phyloP scores from a whole-genome alignment of 2,888 invertebrate species.

The Tridacna gigas region DNA sequence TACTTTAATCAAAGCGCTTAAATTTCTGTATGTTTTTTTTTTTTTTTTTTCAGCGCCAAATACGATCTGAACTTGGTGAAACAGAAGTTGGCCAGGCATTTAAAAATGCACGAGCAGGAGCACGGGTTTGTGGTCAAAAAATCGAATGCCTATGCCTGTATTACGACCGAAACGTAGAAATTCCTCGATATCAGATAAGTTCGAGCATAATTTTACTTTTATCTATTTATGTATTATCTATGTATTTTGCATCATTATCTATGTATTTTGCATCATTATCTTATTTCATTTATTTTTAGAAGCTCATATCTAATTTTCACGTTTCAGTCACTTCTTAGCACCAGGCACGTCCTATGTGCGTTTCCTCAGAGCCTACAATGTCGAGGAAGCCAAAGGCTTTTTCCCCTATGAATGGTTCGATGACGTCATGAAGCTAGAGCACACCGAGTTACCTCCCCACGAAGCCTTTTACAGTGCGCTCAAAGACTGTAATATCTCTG shows the following conservation, averaged over 20 bases:
- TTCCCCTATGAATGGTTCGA: slow-evolving; percentile 56
- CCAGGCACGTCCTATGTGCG: slow-evolving; percentile 50
- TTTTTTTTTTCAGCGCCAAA: slow-evolving; percentile 23
- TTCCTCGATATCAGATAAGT: no score
- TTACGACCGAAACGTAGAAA: slow-evolving; percentile 17
- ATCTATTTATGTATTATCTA: no score
- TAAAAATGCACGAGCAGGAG: slow-evolving; percentile 24
- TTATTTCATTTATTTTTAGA: no score
- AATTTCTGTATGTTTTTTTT: not conserved
- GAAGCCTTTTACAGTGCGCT: slow-evolving; percentile 35
- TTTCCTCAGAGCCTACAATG: slow-evolving; percentile 56
- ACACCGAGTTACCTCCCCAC: slow-evolving; percentile 46
- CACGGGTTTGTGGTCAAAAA: slow-evolving; percentile 41
- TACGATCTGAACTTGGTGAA: slow-evolving; percentile 27
- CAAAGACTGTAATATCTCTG: slow-evolving; percentile 19
- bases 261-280: no score
- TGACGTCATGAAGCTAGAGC: slow-evolving; percentile 29
- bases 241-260: no score
- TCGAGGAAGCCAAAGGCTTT: slow-evolving; percentile 51
- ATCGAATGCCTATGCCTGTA: slow-evolving; percentile 41
- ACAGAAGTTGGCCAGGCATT: slow-evolving; percentile 16
- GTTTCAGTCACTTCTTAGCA: slow-evolving; percentile 53
- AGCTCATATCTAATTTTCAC: no score
- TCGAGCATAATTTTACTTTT: no score
- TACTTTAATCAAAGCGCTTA: no score